Conservation (phyloP, 2,797 vertebrate species). For the Naso thynnoides region DNA sequence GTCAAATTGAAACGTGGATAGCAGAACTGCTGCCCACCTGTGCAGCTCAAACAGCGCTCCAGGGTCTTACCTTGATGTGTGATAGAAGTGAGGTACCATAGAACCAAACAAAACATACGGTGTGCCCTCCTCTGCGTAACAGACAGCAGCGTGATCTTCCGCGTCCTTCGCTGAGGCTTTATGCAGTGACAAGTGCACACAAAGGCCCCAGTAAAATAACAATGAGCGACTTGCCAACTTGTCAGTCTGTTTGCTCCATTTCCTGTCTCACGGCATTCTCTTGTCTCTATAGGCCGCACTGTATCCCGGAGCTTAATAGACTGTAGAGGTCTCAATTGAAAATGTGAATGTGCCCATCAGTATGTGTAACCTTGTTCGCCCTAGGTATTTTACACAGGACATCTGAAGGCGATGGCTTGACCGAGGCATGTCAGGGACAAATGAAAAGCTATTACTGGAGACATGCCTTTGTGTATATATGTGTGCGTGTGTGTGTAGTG, state of each 20-base stretch:
- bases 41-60: slow-evolving; percentile 48
- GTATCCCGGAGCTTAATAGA: slow-evolving; percentile 72
- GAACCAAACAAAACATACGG: slow-evolving; percentile 57
- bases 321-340: slow-evolving; percentile 75
- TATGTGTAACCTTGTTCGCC: slow-evolving; percentile 70
- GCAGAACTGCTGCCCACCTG: slow-evolving; percentile 67
- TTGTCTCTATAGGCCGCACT: slow-evolving; percentile 47
- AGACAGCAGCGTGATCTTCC: slow-evolving; percentile 63
- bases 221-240: slow-evolving; percentile 62
- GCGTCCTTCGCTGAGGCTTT: slow-evolving; percentile 64
- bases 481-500: slow-evolving; percentile 30
- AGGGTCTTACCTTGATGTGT: slow-evolving; percentile 72
- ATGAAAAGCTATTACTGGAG: slow-evolving; percentile 78
- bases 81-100: slow-evolving; percentile 56
- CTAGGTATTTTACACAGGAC: slow-evolving; percentile 74
- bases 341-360: slow-evolving; percentile 72
- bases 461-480: slow-evolving; percentile 49
- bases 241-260: slow-evolving; percentile 72
- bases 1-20: slow-evolving; percentile 74
- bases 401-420: slow-evolving; percentile 69
- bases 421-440: slow-evolving; percentile 71
- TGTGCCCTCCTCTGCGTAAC: slow-evolving; percentile 63
- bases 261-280: slow-evolving; percentile 55
- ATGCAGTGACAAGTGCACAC: slow-evolving; percentile 43
- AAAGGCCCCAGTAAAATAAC: slow-evolving; percentile 61